Conservation (phyloP, 2,113 vertebrate species). For the Cheirogaleus medius region DNA sequence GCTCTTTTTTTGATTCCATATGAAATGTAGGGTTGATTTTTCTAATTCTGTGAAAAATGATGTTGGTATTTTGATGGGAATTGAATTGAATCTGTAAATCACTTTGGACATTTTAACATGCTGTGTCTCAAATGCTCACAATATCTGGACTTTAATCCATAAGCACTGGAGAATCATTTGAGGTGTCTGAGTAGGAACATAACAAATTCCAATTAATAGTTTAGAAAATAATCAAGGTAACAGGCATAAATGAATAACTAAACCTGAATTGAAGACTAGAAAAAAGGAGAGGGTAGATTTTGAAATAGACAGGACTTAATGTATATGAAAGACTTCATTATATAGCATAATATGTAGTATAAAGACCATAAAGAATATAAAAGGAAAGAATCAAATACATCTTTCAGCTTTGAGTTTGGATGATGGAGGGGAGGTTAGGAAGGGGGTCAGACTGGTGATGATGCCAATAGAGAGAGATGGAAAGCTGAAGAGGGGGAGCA, state of each 20-base stretch:
- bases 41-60: too few relatives aligned
- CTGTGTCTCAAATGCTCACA: rapidly evolving
- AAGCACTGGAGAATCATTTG: not conserved
- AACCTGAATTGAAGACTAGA: not conserved
- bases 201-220: not conserved
- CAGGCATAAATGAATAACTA: not conserved
- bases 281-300: not conserved
- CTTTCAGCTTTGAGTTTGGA: not conserved
- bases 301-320: not conserved
- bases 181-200: not conserved
- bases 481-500: not conserved
- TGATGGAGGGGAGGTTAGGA: too few relatives aligned
- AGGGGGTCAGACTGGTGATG: too few relatives aligned
- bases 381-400: not conserved
- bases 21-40: too few relatives aligned
- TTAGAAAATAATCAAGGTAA: not conserved
- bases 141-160: not conserved
- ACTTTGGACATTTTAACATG: not conserved
- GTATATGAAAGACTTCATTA: not conserved
- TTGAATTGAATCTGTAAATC: too few relatives aligned
- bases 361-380: not conserved
- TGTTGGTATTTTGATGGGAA: too few relatives aligned
- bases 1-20: too few relatives aligned
- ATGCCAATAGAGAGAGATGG: not conserved
- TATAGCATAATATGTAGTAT: too few relatives aligned